These are phyloP conservation scores for Monochamus saltuarius DNA, from an alignment of 1,140 invertebrate genomes.

Conservation along the genomic window DNA sequence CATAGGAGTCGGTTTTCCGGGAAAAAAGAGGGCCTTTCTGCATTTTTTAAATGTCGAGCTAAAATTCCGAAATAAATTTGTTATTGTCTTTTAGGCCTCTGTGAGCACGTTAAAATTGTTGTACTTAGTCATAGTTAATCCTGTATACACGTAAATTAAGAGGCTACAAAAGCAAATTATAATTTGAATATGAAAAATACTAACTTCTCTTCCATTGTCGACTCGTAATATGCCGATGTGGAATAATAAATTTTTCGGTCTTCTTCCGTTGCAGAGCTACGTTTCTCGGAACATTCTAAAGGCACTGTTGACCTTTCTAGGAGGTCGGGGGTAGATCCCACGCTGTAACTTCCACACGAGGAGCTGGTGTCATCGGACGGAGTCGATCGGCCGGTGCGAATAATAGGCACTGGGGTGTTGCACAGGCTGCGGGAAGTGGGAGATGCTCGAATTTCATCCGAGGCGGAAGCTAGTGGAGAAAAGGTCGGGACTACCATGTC, in stretches of 20 bases:
- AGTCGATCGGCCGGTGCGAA: slow-evolving; percentile 46
- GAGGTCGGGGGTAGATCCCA: slow-evolving; percentile 57
- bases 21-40: no score
- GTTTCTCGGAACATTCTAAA: slow-evolving; percentile 28
- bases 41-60: no score
- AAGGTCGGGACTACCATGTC: slow-evolving; percentile 55
- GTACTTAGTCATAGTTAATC: no score
- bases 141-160: no score
- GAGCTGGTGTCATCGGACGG: slow-evolving; percentile 64
- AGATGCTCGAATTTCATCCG: slow-evolving; percentile 8
- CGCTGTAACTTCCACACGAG: slow-evolving; percentile 66
- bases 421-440: slow-evolving; percentile 23
- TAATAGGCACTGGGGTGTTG: slow-evolving; percentile 47
- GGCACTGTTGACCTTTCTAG: slow-evolving; percentile 49
- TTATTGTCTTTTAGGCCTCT: no score
- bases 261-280: slow-evolving; percentile 58
- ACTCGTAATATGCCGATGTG: slow-evolving; percentile 77
- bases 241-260: slow-evolving; percentile 71
- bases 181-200: slow-evolving; percentile 14
- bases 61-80: no score
- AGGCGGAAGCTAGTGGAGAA: slow-evolving; percentile 37
- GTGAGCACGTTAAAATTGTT: no score
- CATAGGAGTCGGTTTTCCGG: no score
- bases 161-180: no score
- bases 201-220: slow-evolving; percentile 70